Base-by-base conservation (phyloP, 2,797 vertebrate species). In the Coluber constrictor region DNA sequence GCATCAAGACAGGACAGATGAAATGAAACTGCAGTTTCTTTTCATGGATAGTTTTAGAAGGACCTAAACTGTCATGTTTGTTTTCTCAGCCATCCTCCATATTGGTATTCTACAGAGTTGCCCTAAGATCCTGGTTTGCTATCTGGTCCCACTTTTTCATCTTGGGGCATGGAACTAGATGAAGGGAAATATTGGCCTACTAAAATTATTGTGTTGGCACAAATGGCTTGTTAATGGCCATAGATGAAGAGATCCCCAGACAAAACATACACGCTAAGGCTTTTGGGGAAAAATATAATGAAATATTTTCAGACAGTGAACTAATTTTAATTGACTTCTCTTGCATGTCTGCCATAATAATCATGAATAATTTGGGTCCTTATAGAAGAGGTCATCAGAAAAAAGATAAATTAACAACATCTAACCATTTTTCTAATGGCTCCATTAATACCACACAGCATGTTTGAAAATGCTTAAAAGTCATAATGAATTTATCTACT, bases 301-400 rank as follows among this genome's bases (percentile, higher is more conserved):
- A 79, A 90, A 92, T 74, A 55, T 8, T 90, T 61, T 20, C 61
- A 79, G 51, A 23, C 63, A 61, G 27, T 56, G 20, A 90, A 11
- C 29, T 63, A 47, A 10, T 88, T 83, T 88, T 88, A 90, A 66
- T 86, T 16, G 15, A 32, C 20, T 66, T 55, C 16, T 29, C 27
- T 93, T 89, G 37, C n/a, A 56, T 83, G 32, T 15, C 32, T 86
- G 27, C 90, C 47, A 8, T 90, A 92, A 88, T 63, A 94, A 61
- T 57, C 15, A 86, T 25, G 83, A 15, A 4, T 87, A 74, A n/a
- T 91, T 43, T 89, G 90, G 16, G 66, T 90, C 51, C 87, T 90
- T 79, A 47, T 1, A 25, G 86, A 91, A 91, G 60, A 18, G 93
- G 47, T 25, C 89, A 55, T 47, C 20, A 90, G 86, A 66, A 89